Conservation (phyloP, 1,140 invertebrate species). For the Thaumatotibia leucotreta region DNA sequence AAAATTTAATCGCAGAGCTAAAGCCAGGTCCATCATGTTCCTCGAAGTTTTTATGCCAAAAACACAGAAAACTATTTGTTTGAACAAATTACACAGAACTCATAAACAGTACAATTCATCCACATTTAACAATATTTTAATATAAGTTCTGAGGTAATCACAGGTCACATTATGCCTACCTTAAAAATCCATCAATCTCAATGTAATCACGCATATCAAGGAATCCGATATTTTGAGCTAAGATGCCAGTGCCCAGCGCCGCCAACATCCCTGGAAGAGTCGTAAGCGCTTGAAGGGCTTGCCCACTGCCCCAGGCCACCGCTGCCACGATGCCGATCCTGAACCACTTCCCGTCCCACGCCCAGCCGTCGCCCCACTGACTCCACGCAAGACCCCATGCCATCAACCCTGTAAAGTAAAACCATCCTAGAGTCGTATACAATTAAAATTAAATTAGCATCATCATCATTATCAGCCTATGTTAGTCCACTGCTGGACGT, state of each 20-base stretch:
- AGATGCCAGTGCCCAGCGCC: slow-evolving; percentile 53
- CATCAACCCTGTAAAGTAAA: slow-evolving; percentile 35
- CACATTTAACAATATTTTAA: too few species aligned
- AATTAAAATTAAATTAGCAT: too few species aligned
- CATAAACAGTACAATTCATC: too few species aligned
- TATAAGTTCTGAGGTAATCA: too few species aligned
- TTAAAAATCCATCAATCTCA: slow-evolving; percentile 52
- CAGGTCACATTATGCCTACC: slow-evolving; percentile 38
- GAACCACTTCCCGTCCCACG: slow-evolving; percentile 49
- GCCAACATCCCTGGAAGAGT: slow-evolving; percentile 53
- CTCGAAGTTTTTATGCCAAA: too few species aligned
- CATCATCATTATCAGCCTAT: neutral
- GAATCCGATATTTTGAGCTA: slow-evolving; percentile 46
- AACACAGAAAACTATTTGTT: too few species aligned
- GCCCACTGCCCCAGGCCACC: slow-evolving; percentile 50
- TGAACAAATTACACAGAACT: too few species aligned
- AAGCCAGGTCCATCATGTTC: too few species aligned
- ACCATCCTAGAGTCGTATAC: too few species aligned
- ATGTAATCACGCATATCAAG: slow-evolving; percentile 53
- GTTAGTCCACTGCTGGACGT: too few species aligned
- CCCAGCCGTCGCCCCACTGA: slow-evolving; percentile 49
- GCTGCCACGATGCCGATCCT: slow-evolving; percentile 36
- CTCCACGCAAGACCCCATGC: slow-evolving; percentile 52
- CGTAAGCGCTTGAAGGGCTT: slow-evolving; percentile 43
- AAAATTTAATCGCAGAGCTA: too few species aligned